Percentiles rank a stretch among this genome's conserved stretches.
Evolutionary conservation across 2,113 vertebrate genomes (phyloP).

Genomic region (Caloenas nicobarica): DNA sequence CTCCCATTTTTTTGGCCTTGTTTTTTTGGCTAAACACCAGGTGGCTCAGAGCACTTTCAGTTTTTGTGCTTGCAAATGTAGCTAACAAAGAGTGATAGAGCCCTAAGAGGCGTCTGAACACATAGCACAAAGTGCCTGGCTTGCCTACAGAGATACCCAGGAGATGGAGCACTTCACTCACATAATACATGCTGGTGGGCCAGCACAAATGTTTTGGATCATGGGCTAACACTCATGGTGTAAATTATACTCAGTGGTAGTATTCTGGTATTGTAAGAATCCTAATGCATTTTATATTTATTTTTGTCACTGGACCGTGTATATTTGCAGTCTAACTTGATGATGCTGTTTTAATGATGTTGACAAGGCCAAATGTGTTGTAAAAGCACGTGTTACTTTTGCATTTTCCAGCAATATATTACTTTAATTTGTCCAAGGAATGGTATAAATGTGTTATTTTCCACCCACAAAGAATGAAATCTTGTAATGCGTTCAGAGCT

Average conservation of each 20-base stretch:
- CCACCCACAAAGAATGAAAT: not conserved
- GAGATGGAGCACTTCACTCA: conserved; percentile 63
- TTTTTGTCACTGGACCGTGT: not conserved
- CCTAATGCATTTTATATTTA: not conserved
- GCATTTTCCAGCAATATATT: not conserved
- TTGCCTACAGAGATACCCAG: not conserved
- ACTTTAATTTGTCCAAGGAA: not conserved
- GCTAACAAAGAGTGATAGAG: not conserved
- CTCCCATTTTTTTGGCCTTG: not conserved
- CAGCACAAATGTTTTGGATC: not conserved
- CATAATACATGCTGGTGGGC: fast-evolving
- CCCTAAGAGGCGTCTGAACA: not conserved
- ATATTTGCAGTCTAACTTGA: not conserved
- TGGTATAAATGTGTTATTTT: not conserved
- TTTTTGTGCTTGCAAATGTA: not conserved
- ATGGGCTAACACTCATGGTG: not conserved
- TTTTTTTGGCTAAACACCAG: not conserved
- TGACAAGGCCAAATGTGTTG: not conserved
- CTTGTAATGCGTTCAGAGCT: not conserved
- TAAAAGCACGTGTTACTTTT: not conserved
- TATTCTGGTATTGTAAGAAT: not conserved
- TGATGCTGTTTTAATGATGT: not conserved
- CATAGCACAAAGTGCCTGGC: not conserved
- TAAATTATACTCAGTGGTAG: not conserved
- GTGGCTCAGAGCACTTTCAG: not conserved